These are phyloP conservation scores for Galeruca laticollis DNA, from an alignment of 2,888 invertebrate species.

Conservation along the genomic window DNA sequence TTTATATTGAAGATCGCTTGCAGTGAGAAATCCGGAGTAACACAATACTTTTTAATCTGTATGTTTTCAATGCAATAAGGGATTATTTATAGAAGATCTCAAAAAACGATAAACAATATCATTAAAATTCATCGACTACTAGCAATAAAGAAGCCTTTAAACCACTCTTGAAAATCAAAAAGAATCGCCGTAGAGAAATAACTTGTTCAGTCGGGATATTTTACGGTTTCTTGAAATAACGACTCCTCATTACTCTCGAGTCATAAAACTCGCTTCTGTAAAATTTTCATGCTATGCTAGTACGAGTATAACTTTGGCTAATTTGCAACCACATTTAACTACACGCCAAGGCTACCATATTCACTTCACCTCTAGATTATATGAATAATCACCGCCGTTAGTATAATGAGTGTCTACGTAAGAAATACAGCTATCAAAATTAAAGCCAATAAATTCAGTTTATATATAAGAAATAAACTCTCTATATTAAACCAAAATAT, in stretches of 20 bases:
- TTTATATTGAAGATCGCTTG: too few species aligned
- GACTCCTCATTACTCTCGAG: constrained; percentile 32
- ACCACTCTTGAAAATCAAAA: constrained; percentile 34
- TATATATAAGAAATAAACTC: not conserved
- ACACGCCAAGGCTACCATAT: constrained; percentile 23
- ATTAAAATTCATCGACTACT: constrained; percentile 30
- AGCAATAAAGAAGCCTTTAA: constrained; percentile 25
- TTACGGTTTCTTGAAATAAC: constrained; percentile 34
- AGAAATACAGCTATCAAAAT: not conserved
- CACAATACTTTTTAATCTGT: too few species aligned
- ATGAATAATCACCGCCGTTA: constrained; percentile 23
- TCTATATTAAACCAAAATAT: not conserved
- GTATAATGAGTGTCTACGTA: not conserved
- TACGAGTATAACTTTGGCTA: constrained; percentile 39
- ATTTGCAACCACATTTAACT: constrained; percentile 42
- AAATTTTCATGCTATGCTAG: constrained; percentile 36
- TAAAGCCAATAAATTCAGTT: not conserved
- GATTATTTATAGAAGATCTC: not conserved
- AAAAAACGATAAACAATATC: constrained; percentile 2
- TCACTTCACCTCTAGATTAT: constrained; percentile 27
- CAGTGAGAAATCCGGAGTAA: too few species aligned
- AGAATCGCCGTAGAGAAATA: constrained; percentile 34
- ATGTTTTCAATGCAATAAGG: too few species aligned
- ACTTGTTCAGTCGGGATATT: constrained; percentile 32
- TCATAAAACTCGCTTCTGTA: constrained; percentile 33